Percentiles rank a stretch among this genome's conserved stretches.
Conservation (phyloP, 2,113 vertebrate species). For the Esox niger region DNA sequence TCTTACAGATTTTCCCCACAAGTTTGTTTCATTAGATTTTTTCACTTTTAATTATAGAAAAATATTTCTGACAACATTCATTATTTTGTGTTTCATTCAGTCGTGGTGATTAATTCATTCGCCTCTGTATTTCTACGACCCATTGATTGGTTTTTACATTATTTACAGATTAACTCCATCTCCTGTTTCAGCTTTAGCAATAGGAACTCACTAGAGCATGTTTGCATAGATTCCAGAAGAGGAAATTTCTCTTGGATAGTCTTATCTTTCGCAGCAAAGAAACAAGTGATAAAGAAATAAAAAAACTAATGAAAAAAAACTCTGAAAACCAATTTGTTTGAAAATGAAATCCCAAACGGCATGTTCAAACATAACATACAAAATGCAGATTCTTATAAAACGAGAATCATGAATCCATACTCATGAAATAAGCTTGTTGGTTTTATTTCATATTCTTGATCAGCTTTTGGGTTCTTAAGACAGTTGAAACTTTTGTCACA, state of each 20-base stretch:
- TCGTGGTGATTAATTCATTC: constrained; percentile 46
- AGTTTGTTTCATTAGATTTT: constrained; percentile 53
- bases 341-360: not conserved
- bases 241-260: not conserved
- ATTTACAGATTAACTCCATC: constrained; percentile 56
- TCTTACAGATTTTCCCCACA: constrained; percentile 59
- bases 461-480: constrained; percentile 1
- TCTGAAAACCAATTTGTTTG: not conserved
- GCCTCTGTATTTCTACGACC: constrained; percentile 31
- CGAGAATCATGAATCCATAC: not conserved
- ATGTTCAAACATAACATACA: not conserved
- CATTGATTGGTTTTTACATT: constrained; percentile 49
- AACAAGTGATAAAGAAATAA: not conserved
- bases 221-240: constrained; percentile 76
- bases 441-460: constrained; percentile 17
- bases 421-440: not conserved
- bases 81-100: constrained; percentile 60
- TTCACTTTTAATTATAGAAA: constrained; percentile 73
- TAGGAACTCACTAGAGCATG: constrained; percentile 46
- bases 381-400: not conserved
- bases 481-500: not conserved
- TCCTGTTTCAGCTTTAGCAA: constrained; percentile 38
- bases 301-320: not conserved
- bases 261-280: constrained; percentile 20
- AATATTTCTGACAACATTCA: constrained; percentile 78